Conservation (phyloP, 2,797 vertebrate genomes). For the Danio tinwini region DNA sequence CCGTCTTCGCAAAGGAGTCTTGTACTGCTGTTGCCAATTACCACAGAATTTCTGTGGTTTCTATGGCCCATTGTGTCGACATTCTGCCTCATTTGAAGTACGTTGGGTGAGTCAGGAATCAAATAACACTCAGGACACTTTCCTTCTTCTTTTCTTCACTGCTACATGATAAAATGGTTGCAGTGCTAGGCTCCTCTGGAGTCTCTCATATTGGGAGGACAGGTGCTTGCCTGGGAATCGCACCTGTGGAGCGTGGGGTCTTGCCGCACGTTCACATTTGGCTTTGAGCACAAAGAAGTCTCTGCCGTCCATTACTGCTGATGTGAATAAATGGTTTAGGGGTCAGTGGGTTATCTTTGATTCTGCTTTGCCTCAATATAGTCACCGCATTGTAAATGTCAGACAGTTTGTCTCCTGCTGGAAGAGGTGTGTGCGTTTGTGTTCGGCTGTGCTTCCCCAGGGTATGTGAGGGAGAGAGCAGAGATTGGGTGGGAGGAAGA, state of each 20-base stretch:
- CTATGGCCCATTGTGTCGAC: slow-evolving; percentile 67
- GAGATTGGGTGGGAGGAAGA: slow-evolving; percentile 50
- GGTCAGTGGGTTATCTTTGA: slow-evolving; percentile 59
- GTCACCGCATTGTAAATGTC: slow-evolving; percentile 43
- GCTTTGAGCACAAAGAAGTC: slow-evolving; percentile 8
- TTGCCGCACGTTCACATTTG: slow-evolving; percentile 8
- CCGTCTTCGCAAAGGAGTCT: slow-evolving; percentile 45
- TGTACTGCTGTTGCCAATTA: slow-evolving; percentile 66
- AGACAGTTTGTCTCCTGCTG: slow-evolving; percentile 34
- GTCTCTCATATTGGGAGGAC: slow-evolving; percentile 18
- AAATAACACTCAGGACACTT: slow-evolving; percentile 51
- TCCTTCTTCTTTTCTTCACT: slow-evolving; percentile 23
- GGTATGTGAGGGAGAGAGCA: slow-evolving; percentile 36
- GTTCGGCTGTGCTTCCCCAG: slow-evolving; percentile 25
- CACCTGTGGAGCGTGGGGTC: slow-evolving; percentile 20
- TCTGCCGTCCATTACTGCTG: slow-evolving; percentile 41
- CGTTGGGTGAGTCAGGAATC: slow-evolving; percentile 67
- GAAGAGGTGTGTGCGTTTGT: slow-evolving; percentile 30
- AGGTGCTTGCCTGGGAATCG: slow-evolving; percentile 20
- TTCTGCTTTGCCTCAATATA: slow-evolving; percentile 31
- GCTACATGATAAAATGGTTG: slow-evolving; percentile 22
- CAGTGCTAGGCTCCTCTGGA: not conserved
- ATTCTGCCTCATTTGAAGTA: slow-evolving; percentile 68
- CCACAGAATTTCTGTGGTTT: slow-evolving; percentile 62
- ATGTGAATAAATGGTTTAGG: slow-evolving; percentile 50